Percentiles rank a stretch among this genome's conserved stretches.
Evolutionary conservation across 2,113 vertebrate species (phyloP).

Genomic region (Hoplias malabaricus): DNA sequence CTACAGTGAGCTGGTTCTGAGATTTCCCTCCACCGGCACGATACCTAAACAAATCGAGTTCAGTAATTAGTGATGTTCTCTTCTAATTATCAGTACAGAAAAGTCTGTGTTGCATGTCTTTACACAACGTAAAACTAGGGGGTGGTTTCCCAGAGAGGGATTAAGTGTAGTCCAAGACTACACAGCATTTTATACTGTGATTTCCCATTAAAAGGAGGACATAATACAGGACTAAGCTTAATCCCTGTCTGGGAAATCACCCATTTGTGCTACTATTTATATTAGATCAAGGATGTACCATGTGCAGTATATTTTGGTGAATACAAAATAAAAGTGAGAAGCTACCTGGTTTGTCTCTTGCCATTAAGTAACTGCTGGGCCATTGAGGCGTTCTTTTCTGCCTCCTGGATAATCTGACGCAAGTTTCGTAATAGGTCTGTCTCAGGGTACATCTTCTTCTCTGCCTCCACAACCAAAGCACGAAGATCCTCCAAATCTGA

Average conservation of each 20-base stretch:
- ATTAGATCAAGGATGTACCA: not conserved
- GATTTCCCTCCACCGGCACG: slow-evolving; percentile 92
- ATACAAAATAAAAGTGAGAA: not conserved
- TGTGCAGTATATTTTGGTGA: not conserved
- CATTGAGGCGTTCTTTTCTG: slow-evolving; percentile 88
- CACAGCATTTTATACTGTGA: not conserved
- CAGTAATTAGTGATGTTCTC: not conserved
- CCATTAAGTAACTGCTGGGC: slow-evolving; percentile 95
- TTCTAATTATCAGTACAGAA: not conserved
- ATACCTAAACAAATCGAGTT: slow-evolving; percentile 72
- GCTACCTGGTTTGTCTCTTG: slow-evolving; percentile 92
- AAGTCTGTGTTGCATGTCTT: too few species aligned
- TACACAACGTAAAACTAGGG: too few species aligned
- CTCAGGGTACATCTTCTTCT: slow-evolving; percentile 83
- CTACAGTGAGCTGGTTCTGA: slow-evolving; percentile 87
- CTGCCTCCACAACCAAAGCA: slow-evolving; percentile 86
- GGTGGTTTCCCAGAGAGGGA: too few species aligned
- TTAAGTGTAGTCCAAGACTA: not conserved
- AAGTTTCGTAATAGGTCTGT: slow-evolving; percentile 84
- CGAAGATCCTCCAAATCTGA: slow-evolving; percentile 88
- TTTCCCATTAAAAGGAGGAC: too few species aligned
- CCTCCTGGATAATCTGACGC: slow-evolving; percentile 79
- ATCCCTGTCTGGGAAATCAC: too few species aligned
- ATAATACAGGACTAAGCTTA: too few species aligned
- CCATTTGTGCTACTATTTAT: too few species aligned